phyloP scores from a whole-genome alignment of 1,140 invertebrate genomes.

The Bombus terrestris region DNA sequence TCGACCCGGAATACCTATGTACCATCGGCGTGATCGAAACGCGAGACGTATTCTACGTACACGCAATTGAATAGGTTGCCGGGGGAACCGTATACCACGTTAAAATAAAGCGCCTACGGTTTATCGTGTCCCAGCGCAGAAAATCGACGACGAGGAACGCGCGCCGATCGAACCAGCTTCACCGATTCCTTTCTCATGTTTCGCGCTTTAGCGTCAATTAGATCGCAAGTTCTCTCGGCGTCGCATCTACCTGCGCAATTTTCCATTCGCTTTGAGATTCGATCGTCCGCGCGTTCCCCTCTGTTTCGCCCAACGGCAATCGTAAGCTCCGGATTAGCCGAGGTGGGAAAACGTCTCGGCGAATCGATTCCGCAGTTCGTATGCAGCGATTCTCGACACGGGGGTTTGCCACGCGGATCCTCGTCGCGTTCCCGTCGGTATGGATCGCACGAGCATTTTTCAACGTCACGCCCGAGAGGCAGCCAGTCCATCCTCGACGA shows the following conservation, averaged over 20 bases:
- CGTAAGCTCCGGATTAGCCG: background rate
- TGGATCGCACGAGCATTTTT: constrained; percentile 52
- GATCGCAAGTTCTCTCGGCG: background rate
- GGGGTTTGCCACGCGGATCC: too few species aligned
- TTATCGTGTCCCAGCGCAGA: background rate
- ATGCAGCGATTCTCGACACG: too few species aligned
- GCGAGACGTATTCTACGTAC: background rate
- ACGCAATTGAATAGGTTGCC: background rate
- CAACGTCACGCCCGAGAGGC: constrained; percentile 45
- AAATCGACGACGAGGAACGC: too few species aligned
- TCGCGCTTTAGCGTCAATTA: constrained; percentile 4
- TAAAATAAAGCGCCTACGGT: background rate
- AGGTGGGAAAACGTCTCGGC: background rate
- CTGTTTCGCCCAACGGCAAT: background rate
- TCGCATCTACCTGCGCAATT: background rate
- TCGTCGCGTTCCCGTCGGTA: background rate
- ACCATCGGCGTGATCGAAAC: background rate
- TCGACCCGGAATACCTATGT: constrained; percentile 40
- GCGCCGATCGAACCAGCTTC: background rate
- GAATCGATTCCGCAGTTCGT: constrained; percentile 10
- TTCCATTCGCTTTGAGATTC: background rate
- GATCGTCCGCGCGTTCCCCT: background rate
- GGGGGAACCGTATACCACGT: too few species aligned
- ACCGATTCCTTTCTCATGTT: background rate
- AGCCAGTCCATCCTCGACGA: constrained; percentile 37